These are phyloP conservation scores for Tylochromis polylepis DNA, from an alignment of 2,113 vertebrate genomes.

Conservation along the genomic window DNA sequence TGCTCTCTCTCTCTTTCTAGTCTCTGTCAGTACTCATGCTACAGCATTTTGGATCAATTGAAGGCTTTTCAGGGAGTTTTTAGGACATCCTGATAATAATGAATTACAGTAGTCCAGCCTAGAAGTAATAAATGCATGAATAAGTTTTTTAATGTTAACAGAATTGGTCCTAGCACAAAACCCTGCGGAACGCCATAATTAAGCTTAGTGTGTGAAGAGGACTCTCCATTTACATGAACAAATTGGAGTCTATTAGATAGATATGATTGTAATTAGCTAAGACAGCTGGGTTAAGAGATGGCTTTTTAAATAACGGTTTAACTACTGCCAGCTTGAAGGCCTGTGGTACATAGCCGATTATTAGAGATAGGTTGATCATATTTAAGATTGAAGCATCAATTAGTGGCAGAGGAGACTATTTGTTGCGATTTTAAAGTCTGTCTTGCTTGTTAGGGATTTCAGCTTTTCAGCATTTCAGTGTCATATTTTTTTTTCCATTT, in stretches of 20 bases:
- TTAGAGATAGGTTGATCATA: not conserved
- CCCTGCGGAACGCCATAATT: not conserved
- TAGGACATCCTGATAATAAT: no score
- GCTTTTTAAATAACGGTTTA: not conserved
- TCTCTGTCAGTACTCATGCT: no score
- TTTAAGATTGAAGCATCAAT: not conserved
- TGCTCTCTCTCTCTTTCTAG: no score
- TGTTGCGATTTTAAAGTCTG: not conserved
- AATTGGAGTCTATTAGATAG: not conserved
- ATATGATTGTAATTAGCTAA: not conserved
- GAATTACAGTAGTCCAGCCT: no score
- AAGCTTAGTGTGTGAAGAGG: not conserved
- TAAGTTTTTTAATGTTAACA: no score
- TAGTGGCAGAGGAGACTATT: accelerated
- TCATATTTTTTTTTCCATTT: not conserved
- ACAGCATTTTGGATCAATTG: no score
- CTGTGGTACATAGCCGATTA: not conserved
- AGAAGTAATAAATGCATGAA: no score
- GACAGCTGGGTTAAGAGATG: not conserved
- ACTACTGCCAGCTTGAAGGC: not conserved
- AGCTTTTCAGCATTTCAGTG: not conserved
- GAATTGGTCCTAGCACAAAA: no score
- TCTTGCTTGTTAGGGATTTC: not conserved
- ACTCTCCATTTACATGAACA: not conserved
- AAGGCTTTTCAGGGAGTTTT: no score